These are phyloP conservation scores for Bufo bufo DNA, from an alignment of 2,113 vertebrate genomes.

Conservation along the genomic window DNA sequence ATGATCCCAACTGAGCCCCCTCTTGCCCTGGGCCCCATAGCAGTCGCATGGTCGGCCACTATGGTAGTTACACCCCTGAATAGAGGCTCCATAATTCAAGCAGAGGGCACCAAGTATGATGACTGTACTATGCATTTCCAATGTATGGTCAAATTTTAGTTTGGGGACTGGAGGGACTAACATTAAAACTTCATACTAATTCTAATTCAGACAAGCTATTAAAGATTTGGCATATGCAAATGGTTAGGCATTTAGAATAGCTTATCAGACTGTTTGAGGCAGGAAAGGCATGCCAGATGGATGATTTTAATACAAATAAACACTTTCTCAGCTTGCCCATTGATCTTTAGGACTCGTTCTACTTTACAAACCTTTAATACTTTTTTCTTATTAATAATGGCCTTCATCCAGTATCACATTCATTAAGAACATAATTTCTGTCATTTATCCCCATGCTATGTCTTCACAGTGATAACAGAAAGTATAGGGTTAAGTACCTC, in stretches of 20 bases:
- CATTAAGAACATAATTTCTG: neutral
- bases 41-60: too few species aligned
- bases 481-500: constrained; percentile 18
- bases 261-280: neutral
- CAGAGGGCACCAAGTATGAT: too few species aligned
- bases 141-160: too few species aligned
- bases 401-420: neutral
- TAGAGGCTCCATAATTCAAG: too few species aligned
- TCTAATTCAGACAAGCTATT: neutral
- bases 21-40: too few species aligned
- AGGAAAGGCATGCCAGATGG: neutral
- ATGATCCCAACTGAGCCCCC: too few species aligned
- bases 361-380: neutral
- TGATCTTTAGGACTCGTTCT: neutral
- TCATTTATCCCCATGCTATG: neutral
- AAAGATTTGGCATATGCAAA: neutral
- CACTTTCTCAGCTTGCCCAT: neutral
- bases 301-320: neutral
- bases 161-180: too few species aligned
- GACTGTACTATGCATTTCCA: too few species aligned
- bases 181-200: too few species aligned
- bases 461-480: neutral
- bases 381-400: neutral
- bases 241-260: neutral
- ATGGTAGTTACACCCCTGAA: too few species aligned